A percentile compares a stretch with the other conserved stretches of the same genome.
Conservation (phyloP, 2,113 vertebrate species). For the Pholis gunnellus region DNA sequence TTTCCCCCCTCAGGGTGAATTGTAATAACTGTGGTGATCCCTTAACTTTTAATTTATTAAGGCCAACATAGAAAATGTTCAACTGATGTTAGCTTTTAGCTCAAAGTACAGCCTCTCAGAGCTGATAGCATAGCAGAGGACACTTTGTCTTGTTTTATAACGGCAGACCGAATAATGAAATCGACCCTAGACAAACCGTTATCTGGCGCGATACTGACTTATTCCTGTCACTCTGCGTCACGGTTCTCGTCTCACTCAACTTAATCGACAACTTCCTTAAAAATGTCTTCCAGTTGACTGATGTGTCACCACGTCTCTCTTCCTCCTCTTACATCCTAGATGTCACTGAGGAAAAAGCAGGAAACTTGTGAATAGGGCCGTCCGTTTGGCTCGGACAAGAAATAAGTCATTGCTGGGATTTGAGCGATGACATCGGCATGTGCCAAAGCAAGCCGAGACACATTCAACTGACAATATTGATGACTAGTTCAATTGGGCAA, state of each 20-base stretch:
- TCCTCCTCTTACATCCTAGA: not conserved
- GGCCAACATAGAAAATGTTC: not conserved
- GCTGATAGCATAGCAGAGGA: not conserved
- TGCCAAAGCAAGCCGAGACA: not conserved
- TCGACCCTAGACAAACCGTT: not conserved
- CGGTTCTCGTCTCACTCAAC: not conserved
- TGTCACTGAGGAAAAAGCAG: slow-evolving; percentile 10
- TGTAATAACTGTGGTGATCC: not conserved
- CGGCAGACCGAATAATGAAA: not conserved
- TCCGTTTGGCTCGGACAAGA: not conserved
- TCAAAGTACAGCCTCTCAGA: not conserved
- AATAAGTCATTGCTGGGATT: slow-evolving; percentile 7
- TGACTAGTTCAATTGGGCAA: slow-evolving; percentile 21
- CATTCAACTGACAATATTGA: slow-evolving; percentile 16
- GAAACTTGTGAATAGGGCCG: slow-evolving; percentile 1
- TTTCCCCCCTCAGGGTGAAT: not conserved
- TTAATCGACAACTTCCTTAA: not conserved
- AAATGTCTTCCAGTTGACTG: not conserved
- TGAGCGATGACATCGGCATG: slow-evolving; percentile 10
- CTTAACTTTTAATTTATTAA: not conserved
- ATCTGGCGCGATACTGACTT: not conserved
- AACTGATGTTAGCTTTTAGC: not conserved
- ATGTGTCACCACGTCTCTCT: not conserved
- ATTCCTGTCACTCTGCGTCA: not conserved
- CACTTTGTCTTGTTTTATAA: not conserved